These are phyloP conservation scores for Ailuropoda melanoleuca DNA, from an alignment of 2,113 vertebrate species.

Conservation along the genomic window DNA sequence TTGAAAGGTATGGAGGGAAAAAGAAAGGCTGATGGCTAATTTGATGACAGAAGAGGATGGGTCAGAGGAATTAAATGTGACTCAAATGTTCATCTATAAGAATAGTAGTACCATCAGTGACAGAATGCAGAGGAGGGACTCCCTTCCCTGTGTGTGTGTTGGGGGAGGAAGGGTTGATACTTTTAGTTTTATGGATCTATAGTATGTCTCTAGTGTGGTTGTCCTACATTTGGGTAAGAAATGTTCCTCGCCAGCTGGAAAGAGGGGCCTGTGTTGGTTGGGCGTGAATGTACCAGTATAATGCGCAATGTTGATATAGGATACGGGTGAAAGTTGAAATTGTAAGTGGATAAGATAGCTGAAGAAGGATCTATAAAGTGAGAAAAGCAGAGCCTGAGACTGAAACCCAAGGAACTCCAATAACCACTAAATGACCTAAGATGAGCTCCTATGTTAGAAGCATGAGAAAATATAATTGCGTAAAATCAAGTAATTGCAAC, in stretches of 20 bases:
- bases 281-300: background rate
- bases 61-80: background rate
- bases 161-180: background rate
- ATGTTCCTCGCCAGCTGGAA: background rate
- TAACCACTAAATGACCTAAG: background rate
- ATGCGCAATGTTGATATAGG: background rate
- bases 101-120: background rate
- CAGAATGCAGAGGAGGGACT: background rate
- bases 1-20: background rate
- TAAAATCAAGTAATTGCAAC: background rate
- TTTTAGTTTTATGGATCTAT: background rate
- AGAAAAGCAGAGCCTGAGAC: background rate
- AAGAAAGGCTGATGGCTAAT: background rate
- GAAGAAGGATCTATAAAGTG: background rate
- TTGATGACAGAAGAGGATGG: background rate
- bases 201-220: background rate
- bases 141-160: background rate
- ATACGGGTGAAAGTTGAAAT: background rate
- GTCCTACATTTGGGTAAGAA: background rate
- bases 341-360: background rate
- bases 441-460: background rate
- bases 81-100: background rate
- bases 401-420: background rate
- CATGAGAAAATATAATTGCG: background rate
- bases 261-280: background rate